Evolutionary conservation across 1,140 invertebrate genomes (phyloP).

Genomic region (Drosophila subpulchrella): DNA sequence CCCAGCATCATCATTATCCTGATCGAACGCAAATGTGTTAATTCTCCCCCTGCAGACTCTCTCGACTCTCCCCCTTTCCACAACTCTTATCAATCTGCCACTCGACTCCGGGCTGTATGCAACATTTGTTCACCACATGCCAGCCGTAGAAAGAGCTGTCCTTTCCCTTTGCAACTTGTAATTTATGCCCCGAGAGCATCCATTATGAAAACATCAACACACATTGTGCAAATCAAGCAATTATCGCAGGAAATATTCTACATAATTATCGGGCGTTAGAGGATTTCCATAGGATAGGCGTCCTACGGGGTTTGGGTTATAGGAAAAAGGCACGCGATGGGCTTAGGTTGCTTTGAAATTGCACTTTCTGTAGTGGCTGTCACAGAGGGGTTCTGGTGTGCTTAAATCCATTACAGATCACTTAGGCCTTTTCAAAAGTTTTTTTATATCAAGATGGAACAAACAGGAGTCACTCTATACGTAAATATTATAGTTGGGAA

Average conservation of each 20-base stretch:
- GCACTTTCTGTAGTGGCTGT: slow-evolving; percentile 16
- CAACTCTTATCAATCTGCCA: slow-evolving; percentile 71
- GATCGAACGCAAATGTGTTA: slow-evolving; percentile 73
- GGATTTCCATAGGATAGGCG: slow-evolving; percentile 32
- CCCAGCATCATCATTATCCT: slow-evolving; percentile 72
- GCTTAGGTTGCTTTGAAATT: slow-evolving; percentile 29
- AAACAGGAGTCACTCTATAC: background rate
- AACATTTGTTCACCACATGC: slow-evolving; percentile 48
- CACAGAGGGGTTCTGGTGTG: slow-evolving; percentile 18
- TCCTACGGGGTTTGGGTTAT: slow-evolving; percentile 5
- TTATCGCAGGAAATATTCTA: slow-evolving; percentile 70
- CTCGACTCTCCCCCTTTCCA: background rate
- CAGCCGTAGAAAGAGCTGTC: slow-evolving; percentile 15
- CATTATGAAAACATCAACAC: slow-evolving; percentile 80
- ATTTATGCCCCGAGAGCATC: slow-evolving; percentile 69
- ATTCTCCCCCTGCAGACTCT: slow-evolving; percentile 38
- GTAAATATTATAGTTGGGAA: slow-evolving; percentile 1
- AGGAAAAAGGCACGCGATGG: slow-evolving; percentile 44
- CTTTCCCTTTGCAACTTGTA: slow-evolving; percentile 47
- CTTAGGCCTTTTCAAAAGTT: slow-evolving; percentile 18
- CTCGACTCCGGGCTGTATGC: slow-evolving; percentile 67
- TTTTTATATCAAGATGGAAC: slow-evolving; percentile 15
- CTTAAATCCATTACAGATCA: slow-evolving; percentile 37
- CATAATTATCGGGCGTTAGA: slow-evolving; percentile 71
- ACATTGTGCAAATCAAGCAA: slow-evolving; percentile 80